Evolutionary conservation across 1,140 invertebrate genomes (phyloP).

Genomic region (Ips typographus): DNA sequence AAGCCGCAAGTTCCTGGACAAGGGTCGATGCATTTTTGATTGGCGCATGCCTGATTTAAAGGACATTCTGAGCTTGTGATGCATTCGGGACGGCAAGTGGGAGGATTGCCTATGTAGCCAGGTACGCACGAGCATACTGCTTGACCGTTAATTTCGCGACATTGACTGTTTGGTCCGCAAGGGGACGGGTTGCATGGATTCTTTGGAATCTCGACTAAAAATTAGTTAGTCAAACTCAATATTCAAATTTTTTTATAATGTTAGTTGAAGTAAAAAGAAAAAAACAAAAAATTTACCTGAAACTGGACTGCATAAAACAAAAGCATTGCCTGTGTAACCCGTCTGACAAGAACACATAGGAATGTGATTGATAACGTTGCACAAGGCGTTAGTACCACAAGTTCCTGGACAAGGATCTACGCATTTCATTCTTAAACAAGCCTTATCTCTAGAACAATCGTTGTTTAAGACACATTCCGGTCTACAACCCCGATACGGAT

Average conservation of each 20-base stretch:
- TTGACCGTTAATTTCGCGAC: slow-evolving; percentile 61
- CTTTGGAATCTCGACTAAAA: slow-evolving; percentile 40
- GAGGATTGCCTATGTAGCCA: slow-evolving; percentile 64
- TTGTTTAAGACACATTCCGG: slow-evolving; percentile 69
- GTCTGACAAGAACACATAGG: slow-evolving; percentile 69
- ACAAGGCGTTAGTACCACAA: slow-evolving; percentile 68
- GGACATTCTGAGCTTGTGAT: slow-evolving; percentile 67
- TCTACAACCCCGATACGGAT: slow-evolving; percentile 59
- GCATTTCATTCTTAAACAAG: slow-evolving; percentile 66
- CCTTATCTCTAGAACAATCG: slow-evolving; percentile 65
- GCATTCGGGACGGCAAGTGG: slow-evolving; percentile 68
- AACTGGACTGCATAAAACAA: slow-evolving; percentile 60
- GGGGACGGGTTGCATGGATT: slow-evolving; percentile 69
- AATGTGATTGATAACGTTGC: slow-evolving; percentile 64
- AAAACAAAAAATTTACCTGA: slow-evolving; percentile 54
- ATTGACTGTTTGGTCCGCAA: slow-evolving; percentile 66
- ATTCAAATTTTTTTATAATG: neutral
- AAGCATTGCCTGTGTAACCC: slow-evolving; percentile 64
- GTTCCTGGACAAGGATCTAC: slow-evolving; percentile 66
- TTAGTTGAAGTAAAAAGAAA: neutral
- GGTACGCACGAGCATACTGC: slow-evolving; percentile 67
- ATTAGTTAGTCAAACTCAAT: slow-evolving; percentile 9
- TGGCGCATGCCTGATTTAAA: slow-evolving; percentile 66
- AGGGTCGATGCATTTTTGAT: slow-evolving; percentile 69
- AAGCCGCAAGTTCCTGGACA: slow-evolving; percentile 67